Conservation (phyloP, 2,888 invertebrate species). For the Scaptomyza caliginosa region DNA sequence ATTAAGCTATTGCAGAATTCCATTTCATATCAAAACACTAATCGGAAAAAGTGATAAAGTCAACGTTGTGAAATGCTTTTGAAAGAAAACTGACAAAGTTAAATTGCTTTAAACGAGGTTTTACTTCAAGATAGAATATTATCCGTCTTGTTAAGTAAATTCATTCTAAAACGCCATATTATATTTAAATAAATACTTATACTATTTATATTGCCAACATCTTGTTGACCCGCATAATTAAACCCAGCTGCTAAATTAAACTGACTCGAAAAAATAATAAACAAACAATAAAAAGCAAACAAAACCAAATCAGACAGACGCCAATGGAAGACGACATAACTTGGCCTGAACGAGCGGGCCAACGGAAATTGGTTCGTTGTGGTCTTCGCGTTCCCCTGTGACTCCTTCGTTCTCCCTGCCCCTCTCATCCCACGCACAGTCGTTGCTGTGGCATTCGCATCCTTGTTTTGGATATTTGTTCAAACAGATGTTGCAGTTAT, state of each 20-base stretch:
- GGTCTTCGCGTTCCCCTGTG: conserved; percentile 18
- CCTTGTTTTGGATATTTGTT: conserved; percentile 73
- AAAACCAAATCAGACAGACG: conserved; percentile 24
- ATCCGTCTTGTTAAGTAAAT: background rate
- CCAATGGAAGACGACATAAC: conserved; percentile 39
- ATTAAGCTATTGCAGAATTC: conserved; percentile 7
- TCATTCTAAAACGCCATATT: too few species aligned
- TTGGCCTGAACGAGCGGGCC: conserved; percentile 32
- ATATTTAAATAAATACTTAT: background rate
- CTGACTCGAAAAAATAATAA: background rate
- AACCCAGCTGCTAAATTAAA: conserved; percentile 11
- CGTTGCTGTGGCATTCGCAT: conserved; percentile 26
- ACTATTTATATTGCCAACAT: background rate
- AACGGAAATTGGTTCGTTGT: conserved; percentile 56
- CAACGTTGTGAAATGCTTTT: conserved; percentile 3
- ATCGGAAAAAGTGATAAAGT: conserved; percentile 13
- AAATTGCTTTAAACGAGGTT: background rate
- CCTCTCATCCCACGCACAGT: too few species aligned
- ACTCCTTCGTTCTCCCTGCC: too few species aligned
- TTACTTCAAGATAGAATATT: too few species aligned
- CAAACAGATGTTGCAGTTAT: conserved; percentile 69
- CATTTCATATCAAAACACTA: conserved; percentile 30
- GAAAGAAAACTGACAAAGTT: background rate
- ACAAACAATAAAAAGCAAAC: background rate
- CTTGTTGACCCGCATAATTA: conserved; percentile 6